These are phyloP conservation scores for Cygnus atratus DNA, from an alignment of 2,113 vertebrate species.

Conservation along the genomic window DNA sequence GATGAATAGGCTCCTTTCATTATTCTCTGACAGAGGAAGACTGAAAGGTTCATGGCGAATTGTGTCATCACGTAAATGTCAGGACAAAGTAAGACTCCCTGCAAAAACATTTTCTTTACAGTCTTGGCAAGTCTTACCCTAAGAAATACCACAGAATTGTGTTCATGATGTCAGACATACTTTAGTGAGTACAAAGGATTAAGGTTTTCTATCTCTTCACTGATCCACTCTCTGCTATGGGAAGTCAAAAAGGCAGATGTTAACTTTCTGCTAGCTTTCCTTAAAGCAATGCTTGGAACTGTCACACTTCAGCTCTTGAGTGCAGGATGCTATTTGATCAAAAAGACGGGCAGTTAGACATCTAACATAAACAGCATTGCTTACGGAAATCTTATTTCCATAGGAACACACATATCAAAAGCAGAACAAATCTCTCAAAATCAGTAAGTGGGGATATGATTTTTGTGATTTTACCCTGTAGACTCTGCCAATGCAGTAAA, in stretches of 20 bases:
- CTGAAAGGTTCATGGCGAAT: slow-evolving; percentile 41
- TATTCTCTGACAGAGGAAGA: slow-evolving; percentile 50
- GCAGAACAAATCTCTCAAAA: neutral
- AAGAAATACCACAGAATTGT: slow-evolving; percentile 18
- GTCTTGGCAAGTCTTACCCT: slow-evolving; percentile 1
- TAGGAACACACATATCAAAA: neutral
- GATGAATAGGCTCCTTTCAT: slow-evolving; percentile 65
- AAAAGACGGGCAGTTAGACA: neutral
- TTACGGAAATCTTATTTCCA: neutral
- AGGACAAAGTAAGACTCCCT: slow-evolving; percentile 38
- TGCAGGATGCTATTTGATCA: neutral
- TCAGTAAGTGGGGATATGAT: neutral
- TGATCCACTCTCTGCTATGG: neutral
- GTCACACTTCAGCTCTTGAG: neutral
- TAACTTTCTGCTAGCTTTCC: neutral
- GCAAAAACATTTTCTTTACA: slow-evolving; percentile 66
- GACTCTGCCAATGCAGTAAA: neutral
- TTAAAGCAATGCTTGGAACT: neutral
- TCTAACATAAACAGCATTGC: neutral
- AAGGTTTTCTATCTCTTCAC: neutral
- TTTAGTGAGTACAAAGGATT: neutral
- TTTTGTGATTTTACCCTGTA: neutral
- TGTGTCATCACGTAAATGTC: slow-evolving; percentile 51
- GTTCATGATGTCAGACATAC: slow-evolving; percentile 25
- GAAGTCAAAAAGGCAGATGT: neutral